A percentile compares a stretch with the other conserved stretches of the same genome.
Conservation (phyloP, 2,888 invertebrate species). For the Lucinisca nassula region DNA sequence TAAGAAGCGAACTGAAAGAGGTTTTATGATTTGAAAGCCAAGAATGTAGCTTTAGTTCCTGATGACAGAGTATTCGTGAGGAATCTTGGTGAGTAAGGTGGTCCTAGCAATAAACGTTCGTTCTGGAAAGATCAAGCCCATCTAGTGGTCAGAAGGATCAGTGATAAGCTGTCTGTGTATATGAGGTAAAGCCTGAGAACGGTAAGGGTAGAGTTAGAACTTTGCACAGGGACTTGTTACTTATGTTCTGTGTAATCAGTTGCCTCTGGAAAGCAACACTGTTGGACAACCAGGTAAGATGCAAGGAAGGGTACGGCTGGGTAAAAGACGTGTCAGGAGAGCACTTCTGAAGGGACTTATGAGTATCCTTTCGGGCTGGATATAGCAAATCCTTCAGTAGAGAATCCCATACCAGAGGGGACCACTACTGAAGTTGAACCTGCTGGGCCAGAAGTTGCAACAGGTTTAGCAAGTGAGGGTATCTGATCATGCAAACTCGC, state of each 20-base stretch:
- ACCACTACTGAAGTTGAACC: too few species aligned
- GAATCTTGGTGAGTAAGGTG: background rate
- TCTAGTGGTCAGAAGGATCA: background rate
- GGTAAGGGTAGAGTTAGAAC: background rate
- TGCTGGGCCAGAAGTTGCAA: too few species aligned
- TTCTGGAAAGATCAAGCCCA: constrained; percentile 17
- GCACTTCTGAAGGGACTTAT: background rate
- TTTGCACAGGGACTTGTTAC: constrained; percentile 21
- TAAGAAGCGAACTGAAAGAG: too few species aligned
- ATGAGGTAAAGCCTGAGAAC: constrained; percentile 18
- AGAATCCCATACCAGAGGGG: too few species aligned
- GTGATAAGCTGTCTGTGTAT: background rate
- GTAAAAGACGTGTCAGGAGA: background rate
- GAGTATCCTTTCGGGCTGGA: too few species aligned
- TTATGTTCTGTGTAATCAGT: constrained; percentile 10
- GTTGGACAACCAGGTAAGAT: background rate
- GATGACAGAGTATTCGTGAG: background rate
- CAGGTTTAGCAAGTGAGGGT: too few species aligned
- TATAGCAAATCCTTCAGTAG: too few species aligned
- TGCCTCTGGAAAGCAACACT: background rate
- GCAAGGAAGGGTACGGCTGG: background rate
- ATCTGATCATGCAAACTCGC: too few species aligned
- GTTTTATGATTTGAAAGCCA: background rate
- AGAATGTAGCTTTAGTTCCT: background rate
- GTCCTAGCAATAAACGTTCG: background rate